A percentile compares a stretch with the other conserved stretches of the same genome.
Evolutionary conservation across 2,888 invertebrate species (phyloP).

Genomic region (Nemotelus nigrinus): DNA sequence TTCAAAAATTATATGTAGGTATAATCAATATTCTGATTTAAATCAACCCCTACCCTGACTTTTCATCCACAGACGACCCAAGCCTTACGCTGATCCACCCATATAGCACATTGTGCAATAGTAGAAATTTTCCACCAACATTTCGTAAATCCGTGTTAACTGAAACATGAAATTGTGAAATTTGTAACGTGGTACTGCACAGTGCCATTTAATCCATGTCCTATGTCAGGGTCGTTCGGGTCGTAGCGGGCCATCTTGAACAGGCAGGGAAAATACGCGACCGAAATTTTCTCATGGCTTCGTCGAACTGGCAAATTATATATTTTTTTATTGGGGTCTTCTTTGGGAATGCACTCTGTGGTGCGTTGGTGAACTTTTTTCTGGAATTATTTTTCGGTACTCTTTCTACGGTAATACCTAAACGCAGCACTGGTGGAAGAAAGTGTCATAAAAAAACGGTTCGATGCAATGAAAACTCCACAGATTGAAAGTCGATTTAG

Average conservation of each 20-base stretch:
- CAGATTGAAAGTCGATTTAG: neutral
- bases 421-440: too few species aligned
- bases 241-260: neutral
- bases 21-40: too few species aligned
- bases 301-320: neutral
- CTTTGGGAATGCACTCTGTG: too few species aligned
- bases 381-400: too few species aligned
- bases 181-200: neutral
- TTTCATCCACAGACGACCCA: too few species aligned
- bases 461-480: neutral
- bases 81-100: too few species aligned
- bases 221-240: neutral
- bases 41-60: too few species aligned
- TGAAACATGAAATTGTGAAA: constrained; percentile 15
- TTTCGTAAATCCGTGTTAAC: constrained; percentile 8
- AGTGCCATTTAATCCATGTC: too few species aligned
- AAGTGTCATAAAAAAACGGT: neutral
- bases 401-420: too few species aligned
- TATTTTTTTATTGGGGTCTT: neutral
- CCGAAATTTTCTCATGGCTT: neutral
- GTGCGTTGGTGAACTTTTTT: too few species aligned
- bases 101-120: neutral
- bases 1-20: too few species aligned
- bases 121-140: neutral
- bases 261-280: neutral